Evolutionary conservation across 2,113 vertebrate species (phyloP).

Genomic region (Phaethornis superciliosus): DNA sequence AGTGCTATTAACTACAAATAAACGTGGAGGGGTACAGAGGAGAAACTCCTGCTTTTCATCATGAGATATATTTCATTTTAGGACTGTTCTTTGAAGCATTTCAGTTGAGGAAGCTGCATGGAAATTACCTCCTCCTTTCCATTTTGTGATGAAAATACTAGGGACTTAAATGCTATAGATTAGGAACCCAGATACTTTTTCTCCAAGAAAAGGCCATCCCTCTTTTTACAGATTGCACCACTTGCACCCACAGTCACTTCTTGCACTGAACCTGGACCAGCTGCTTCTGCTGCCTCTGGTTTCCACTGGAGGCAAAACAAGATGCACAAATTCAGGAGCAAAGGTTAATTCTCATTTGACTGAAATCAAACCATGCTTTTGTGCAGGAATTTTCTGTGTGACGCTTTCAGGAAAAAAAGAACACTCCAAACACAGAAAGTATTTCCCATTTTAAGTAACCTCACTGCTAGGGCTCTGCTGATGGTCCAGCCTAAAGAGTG

Average conservation of each 20-base stretch:
- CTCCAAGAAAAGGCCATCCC: background rate
- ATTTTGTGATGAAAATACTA: background rate
- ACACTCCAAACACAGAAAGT: background rate
- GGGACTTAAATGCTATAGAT: background rate
- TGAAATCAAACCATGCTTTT: background rate
- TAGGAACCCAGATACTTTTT: background rate
- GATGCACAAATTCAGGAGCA: background rate
- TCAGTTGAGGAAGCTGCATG: background rate
- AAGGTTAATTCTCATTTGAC: background rate
- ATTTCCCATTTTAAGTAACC: background rate
- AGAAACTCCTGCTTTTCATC: background rate
- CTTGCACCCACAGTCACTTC: background rate
- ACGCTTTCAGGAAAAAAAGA: background rate
- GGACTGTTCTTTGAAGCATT: background rate
- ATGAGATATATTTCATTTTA: background rate
- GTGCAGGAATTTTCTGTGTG: background rate
- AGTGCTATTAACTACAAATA: background rate
- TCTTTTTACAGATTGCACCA: background rate
- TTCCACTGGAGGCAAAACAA: background rate
- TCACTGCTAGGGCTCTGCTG: background rate
- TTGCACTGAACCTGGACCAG: background rate
- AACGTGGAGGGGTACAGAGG: background rate
- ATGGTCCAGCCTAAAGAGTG: rapidly evolving
- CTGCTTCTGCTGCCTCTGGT: too few relatives aligned
- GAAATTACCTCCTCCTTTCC: background rate